Conservation (phyloP, 2,888 invertebrate species). For the Eristalinus aeneus region DNA sequence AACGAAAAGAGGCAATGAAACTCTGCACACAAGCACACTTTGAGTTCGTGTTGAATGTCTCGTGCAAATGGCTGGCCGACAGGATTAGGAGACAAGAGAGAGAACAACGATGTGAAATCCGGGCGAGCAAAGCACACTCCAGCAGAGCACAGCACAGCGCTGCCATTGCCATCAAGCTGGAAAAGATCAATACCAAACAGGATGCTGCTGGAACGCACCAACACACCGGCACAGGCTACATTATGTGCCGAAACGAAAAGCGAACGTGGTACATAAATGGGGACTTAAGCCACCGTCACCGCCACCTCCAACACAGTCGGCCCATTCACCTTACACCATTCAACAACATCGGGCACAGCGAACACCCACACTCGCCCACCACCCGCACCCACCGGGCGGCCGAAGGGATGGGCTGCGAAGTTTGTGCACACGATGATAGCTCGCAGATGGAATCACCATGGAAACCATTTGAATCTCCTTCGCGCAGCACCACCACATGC, state of each 20-base stretch:
- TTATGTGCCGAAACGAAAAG: slow-evolving; percentile 50
- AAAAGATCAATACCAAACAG: slow-evolving; percentile 68
- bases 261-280: slow-evolving; percentile 35
- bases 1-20: slow-evolving; percentile 22
- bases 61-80: slow-evolving; percentile 55
- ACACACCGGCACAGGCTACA: slow-evolving; percentile 47
- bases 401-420: slow-evolving; percentile 18
- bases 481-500: background rate
- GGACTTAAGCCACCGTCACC: slow-evolving; percentile 22
- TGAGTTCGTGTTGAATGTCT: slow-evolving; percentile 51
- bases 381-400: background rate
- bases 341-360: background rate
- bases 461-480: slow-evolving; percentile 29
- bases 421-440: slow-evolving; percentile 36
- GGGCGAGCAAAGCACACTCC: slow-evolving; percentile 51
- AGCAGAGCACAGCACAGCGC: background rate
- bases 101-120: slow-evolving; percentile 52
- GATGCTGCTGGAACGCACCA: slow-evolving; percentile 62
- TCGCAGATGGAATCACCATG: slow-evolving; percentile 36
- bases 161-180: slow-evolving; percentile 40
- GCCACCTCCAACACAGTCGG: background rate
- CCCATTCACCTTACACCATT: background rate
- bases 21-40: slow-evolving; percentile 49
- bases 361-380: background rate
- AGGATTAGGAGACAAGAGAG: slow-evolving; percentile 55